Percentiles rank a stretch among this genome's conserved stretches.
Conservation (phyloP, 1,140 invertebrate genomes). For the Oppia nitens region DNA sequence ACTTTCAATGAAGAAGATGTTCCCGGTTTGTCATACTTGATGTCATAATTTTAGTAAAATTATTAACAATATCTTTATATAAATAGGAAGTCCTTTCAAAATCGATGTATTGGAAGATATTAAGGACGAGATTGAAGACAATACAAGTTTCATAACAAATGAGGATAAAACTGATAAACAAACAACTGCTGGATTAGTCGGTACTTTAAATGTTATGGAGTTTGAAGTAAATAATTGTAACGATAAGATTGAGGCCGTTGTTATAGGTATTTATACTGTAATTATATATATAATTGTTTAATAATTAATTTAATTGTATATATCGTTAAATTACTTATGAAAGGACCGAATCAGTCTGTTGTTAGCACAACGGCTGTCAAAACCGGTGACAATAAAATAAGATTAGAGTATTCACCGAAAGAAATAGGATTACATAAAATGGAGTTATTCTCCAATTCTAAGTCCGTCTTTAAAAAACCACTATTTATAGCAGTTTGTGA, state of each 20-base stretch:
- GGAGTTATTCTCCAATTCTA: slow-evolving; percentile 34
- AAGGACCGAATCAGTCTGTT: slow-evolving; percentile 6
- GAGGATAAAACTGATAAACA: not conserved
- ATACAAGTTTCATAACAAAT: slow-evolving; percentile 23
- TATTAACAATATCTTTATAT: not conserved
- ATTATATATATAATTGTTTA: not conserved
- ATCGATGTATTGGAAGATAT: slow-evolving; percentile 35
- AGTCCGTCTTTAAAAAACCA: slow-evolving; percentile 39
- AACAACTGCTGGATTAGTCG: slow-evolving; percentile 29
- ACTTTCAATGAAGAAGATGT: slow-evolving; percentile 90
- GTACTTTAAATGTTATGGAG: slow-evolving; percentile 39
- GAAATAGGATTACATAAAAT: slow-evolving; percentile 44
- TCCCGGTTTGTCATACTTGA: slow-evolving; percentile 39
- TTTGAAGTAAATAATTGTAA: slow-evolving; percentile 34
- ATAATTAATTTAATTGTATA: not conserved
- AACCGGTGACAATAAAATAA: slow-evolving; percentile 18
- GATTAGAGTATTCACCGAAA: slow-evolving; percentile 27
- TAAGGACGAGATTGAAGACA: slow-evolving; percentile 28
- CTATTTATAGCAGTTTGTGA: slow-evolving; percentile 66
- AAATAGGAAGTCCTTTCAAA: slow-evolving; percentile 68
- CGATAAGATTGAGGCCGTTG: slow-evolving; percentile 31
- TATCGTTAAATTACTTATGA: not conserved
- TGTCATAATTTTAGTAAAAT: not conserved
- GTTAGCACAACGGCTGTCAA: slow-evolving; percentile 29
- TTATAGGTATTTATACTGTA: slow-evolving; percentile 27